Percentiles rank a stretch among this genome's conserved stretches.
These are phyloP conservation scores for Mayetiola destructor DNA, from an alignment of 2,888 invertebrate species.

Conservation along the genomic window DNA sequence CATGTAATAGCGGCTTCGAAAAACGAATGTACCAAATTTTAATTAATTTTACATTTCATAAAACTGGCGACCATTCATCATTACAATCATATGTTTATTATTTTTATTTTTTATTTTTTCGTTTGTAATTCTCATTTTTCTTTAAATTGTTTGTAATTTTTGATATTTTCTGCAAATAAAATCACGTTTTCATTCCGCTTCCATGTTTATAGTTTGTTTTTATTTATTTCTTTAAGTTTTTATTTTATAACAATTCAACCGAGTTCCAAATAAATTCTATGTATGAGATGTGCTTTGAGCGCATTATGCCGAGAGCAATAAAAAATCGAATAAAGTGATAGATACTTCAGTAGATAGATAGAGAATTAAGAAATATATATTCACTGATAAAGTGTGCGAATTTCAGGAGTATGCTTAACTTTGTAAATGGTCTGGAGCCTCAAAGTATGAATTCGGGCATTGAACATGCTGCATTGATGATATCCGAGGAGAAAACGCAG, in stretches of 20 bases:
- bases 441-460: conserved; percentile 62
- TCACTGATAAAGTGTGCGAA: conserved; percentile 36
- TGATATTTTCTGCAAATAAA: neutral
- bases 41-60: neutral
- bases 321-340: too few species aligned
- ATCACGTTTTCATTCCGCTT: neutral
- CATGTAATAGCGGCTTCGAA: neutral
- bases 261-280: too few species aligned
- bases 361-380: neutral
- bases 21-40: neutral
- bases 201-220: too few species aligned
- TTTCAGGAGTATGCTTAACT: conserved; percentile 88
- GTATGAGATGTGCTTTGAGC: too few species aligned
- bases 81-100: neutral
- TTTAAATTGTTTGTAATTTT: neutral
- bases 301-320: too few species aligned
- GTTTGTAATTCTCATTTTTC: neutral
- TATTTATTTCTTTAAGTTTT: too few species aligned
- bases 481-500: conserved; percentile 62
- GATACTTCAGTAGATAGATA: too few species aligned
- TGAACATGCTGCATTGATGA: conserved; percentile 62
- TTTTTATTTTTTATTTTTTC: neutral
- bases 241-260: too few species aligned
- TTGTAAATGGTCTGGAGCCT: conserved; percentile 84
- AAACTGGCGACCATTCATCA: neutral